Evolutionary conservation across 2,888 invertebrate genomes (phyloP).

Genomic region (Amblyteles armatorius): DNA sequence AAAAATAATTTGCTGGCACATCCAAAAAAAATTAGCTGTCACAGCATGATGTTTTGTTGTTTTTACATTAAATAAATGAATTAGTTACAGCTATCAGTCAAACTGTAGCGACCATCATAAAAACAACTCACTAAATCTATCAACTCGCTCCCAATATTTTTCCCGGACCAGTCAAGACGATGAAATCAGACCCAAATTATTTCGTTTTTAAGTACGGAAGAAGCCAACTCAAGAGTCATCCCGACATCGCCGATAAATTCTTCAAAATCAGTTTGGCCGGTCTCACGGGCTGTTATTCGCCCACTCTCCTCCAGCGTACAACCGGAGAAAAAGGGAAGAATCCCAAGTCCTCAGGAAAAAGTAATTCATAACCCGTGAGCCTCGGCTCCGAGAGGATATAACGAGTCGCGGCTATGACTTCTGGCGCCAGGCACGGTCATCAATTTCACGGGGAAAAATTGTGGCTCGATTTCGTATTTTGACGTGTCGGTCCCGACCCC

Average conservation of each 20-base stretch:
- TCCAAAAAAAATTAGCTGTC: background rate
- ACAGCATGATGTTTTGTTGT: background rate
- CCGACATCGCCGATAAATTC: background rate
- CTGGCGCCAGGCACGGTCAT: constrained; percentile 71
- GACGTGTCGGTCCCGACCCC: constrained; percentile 73
- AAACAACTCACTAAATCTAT: background rate
- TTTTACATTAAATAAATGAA: background rate
- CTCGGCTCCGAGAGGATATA: background rate
- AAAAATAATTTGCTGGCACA: too few relatives aligned
- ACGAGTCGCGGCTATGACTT: constrained; percentile 4
- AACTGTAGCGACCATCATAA: background rate
- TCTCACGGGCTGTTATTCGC: background rate
- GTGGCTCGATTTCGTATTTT: constrained; percentile 82
- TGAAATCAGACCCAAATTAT: background rate
- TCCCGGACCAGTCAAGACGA: background rate
- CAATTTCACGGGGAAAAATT: constrained; percentile 83
- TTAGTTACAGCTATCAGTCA: background rate
- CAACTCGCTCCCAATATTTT: background rate
- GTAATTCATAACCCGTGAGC: constrained; percentile 55
- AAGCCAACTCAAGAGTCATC: background rate
- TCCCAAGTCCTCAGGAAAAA: constrained; percentile 33
- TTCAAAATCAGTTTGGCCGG: background rate
- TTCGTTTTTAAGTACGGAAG: background rate
- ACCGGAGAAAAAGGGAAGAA: background rate
- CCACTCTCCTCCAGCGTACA: background rate